Base-by-base conservation (phyloP, 1,140 invertebrate species). In the Apolygus lucorum region DNA sequence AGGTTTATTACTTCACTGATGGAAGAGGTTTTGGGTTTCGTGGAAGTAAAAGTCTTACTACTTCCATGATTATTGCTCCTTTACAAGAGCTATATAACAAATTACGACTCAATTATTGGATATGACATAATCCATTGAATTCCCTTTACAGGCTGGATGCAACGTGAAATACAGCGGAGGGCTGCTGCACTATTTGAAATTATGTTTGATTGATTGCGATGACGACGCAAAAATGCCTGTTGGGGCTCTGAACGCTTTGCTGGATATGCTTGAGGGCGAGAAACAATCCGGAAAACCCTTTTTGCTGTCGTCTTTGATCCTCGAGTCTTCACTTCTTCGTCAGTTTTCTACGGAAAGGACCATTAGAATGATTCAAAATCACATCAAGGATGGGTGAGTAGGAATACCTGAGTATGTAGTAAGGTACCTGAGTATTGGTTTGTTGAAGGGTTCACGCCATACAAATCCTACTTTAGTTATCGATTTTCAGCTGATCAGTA, bases 331-430 rank as follows among this genome's bases (percentile, higher is more conserved):
- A 1, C 78, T 84, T 26, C 66, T 86, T 1, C 74, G 84, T 14
- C 84, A 86, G 70, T 85, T 84, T 69, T 81, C 81, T 0, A 84
- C 84, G 0, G 83, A 85, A 64, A 83, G 83, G 70, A 73, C 84
- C 27, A 83, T 85, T 2, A 78, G 80, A 65, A 76, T 84, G 29
- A 75, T 76, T 28, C 68, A 70, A 25, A 75, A 73, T 24, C 67
- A 72, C 22, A 67, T 74, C 11, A 65, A 64, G 25, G 70, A 67
- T 14, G 72, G 72, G 72, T 74, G 66, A 54, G 49, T n/a, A n/a
- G n/a, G n/a, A n/a, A n/a, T n/a, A n/a, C n/a, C n/a, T n/a, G n/a
- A n/a, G n/a, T n/a, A n/a, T n/a, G n/a, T n/a, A n/a, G n/a, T n/a
- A n/a, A n/a, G n/a, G n/a, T n/a, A n/a, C n/a, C n/a, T n/a, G n/a